Percentiles rank a stretch among this genome's conserved stretches.
These are phyloP conservation scores for Lasioglossum baleicum DNA, from an alignment of 1,140 invertebrate species.

Conservation along the genomic window DNA sequence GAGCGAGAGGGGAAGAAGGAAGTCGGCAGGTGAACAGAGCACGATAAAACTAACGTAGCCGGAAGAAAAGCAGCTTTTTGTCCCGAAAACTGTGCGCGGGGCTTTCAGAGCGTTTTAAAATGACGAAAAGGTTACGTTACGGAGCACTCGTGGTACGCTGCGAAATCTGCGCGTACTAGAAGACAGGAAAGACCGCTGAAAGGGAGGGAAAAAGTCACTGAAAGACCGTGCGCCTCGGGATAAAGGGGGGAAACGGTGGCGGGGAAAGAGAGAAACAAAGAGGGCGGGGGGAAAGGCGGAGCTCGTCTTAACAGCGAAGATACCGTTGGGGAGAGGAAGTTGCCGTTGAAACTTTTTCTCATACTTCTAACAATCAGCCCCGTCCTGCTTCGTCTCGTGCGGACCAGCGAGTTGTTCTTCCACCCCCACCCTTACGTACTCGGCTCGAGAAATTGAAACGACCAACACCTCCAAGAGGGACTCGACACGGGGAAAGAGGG, in stretches of 20 bases:
- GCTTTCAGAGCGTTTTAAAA: slow-evolving; percentile 60
- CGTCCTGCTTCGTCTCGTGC: slow-evolving; percentile 23
- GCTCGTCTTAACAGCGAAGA: slow-evolving; percentile 54
- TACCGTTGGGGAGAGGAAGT: slow-evolving; percentile 5
- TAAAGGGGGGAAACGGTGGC: background rate
- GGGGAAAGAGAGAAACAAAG: background rate
- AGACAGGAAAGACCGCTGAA: slow-evolving; percentile 33
- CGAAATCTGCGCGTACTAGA: slow-evolving; percentile 52
- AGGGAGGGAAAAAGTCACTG: slow-evolving; percentile 32
- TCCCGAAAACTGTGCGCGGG: slow-evolving; percentile 50
- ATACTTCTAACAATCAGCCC: slow-evolving; percentile 62
- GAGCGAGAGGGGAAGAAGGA: slow-evolving; percentile 5
- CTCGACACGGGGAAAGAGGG: slow-evolving; percentile 21
- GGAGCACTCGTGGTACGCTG: slow-evolving; percentile 53
- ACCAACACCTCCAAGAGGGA: slow-evolving; percentile 49
- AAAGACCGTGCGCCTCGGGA: slow-evolving; percentile 25
- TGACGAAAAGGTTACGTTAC: slow-evolving; percentile 60
- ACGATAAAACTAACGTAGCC: slow-evolving; percentile 44
- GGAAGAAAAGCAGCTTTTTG: slow-evolving; percentile 59
- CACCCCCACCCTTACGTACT: background rate
- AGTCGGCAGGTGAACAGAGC: slow-evolving; percentile 46
- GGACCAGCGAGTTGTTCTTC: slow-evolving; percentile 2
- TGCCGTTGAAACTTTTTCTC: slow-evolving; percentile 60
- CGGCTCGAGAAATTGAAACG: slow-evolving; percentile 60
- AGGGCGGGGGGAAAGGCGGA: slow-evolving; percentile 19